Evolutionary conservation across 2,113 vertebrate genomes (phyloP).

Genomic region (Rattus rattus): DNA sequence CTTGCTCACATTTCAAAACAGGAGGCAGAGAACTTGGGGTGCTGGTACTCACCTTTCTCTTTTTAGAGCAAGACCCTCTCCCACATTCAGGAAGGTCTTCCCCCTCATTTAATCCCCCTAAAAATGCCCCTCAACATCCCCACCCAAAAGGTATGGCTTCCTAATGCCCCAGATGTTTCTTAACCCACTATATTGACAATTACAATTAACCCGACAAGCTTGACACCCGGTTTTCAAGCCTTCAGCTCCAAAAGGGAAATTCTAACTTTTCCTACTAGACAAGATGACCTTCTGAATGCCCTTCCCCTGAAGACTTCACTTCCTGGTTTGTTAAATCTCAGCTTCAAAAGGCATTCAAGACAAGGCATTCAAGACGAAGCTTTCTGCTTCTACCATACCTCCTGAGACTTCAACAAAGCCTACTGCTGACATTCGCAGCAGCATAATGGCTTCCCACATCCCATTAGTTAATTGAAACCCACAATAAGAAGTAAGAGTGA

Average conservation of each 20-base stretch:
- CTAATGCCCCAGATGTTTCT: not conserved
- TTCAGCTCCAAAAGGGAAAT: not conserved
- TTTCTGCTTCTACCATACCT: not conserved
- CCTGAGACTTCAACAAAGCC: not conserved
- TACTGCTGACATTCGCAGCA: not conserved
- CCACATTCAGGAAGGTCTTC: not conserved
- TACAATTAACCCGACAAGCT: not conserved
- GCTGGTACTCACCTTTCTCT: not conserved
- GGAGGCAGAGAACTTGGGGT: not conserved
- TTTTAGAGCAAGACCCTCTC: not conserved
- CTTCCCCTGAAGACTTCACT: not conserved
- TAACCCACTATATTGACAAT: not conserved
- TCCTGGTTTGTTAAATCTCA: not conserved
- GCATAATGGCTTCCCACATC: slow-evolving; percentile 32
- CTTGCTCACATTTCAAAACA: not conserved
- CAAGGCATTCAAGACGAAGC: not conserved
- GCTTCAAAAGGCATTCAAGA: not conserved
- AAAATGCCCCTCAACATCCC: not conserved
- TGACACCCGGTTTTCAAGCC: not conserved
- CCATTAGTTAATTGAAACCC: slow-evolving; percentile 63
- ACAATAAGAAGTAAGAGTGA: not conserved
- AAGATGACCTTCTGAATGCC: not conserved
- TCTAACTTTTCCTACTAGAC: not conserved
- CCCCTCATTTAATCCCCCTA: not conserved
- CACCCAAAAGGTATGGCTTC: not conserved